Percentiles rank a stretch among this genome's conserved stretches.
Evolutionary conservation across 2,888 invertebrate genomes (phyloP).

Genomic region (Ophioninae sp.): DNA sequence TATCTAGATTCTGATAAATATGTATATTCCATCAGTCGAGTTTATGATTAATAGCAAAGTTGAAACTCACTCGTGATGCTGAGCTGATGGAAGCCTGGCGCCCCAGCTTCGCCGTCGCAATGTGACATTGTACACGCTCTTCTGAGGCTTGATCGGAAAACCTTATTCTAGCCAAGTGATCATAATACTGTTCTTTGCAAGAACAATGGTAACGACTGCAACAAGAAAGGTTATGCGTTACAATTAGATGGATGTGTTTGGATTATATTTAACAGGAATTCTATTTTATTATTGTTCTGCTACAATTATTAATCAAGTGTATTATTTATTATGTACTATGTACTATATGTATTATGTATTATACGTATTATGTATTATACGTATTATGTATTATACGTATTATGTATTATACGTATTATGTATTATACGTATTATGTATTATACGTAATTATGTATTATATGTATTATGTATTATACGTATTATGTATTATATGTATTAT

Average conservation of each 20-base stretch:
- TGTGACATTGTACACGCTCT: constrained; percentile 76
- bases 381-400: no score
- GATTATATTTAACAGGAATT: neutral
- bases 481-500: no score
- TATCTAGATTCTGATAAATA: neutral
- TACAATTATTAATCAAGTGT: neutral
- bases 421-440: neutral
- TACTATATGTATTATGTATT: neutral
- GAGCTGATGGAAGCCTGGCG: constrained; percentile 85
- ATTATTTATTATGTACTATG: no score
- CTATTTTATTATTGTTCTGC: neutral
- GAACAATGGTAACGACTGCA: constrained; percentile 53
- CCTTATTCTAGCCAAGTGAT: constrained; percentile 55
- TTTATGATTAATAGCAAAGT: neutral
- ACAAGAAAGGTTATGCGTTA: constrained; percentile 10
- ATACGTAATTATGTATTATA: no score
- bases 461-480: no score
- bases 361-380: neutral
- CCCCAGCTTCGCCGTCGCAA: constrained; percentile 78
- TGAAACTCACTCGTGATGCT: constrained; percentile 85
- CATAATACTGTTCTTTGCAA: constrained; percentile 59
- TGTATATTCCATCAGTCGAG: neutral
- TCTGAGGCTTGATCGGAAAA: constrained; percentile 37
- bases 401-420: neutral
- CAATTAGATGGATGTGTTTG: neutral